Percentiles rank a stretch among this genome's conserved stretches.
Evolutionary conservation across 2,113 vertebrate genomes (phyloP).

Genomic region (Macroglossus sobrinus): DNA sequence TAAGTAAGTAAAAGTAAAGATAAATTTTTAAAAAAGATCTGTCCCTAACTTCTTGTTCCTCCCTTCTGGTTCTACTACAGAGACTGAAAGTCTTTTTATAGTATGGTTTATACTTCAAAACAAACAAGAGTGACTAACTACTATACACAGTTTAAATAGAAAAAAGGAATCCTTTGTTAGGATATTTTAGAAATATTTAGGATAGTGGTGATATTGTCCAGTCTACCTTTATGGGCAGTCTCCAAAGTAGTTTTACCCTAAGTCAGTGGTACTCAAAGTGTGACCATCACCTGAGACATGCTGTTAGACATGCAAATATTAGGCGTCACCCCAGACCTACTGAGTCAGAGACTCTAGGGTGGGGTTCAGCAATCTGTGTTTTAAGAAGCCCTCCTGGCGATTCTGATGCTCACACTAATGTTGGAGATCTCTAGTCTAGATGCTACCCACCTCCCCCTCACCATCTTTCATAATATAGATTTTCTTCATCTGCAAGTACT

Average conservation of each 20-base stretch:
- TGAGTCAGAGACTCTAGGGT: not conserved
- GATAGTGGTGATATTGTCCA: not conserved
- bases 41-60: not conserved
- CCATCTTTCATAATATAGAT: not conserved
- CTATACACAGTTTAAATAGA: not conserved
- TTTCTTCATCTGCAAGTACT: not conserved
- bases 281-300: not conserved
- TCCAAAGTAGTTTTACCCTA: not conserved
- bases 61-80: not conserved
- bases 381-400: not conserved
- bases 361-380: not conserved
- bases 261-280: not conserved
- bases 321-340: not conserved
- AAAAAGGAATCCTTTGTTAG: not conserved
- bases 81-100: not conserved
- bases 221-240: not conserved
- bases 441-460: accelerated
- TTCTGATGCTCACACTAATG: no score
- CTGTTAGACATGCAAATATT: not conserved
- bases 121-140: not conserved
- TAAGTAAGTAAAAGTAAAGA: not conserved
- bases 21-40: not conserved
- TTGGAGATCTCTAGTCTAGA: not conserved
- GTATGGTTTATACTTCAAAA: not conserved
- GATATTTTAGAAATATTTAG: not conserved